Percentiles rank a stretch among this genome's conserved stretches.
Evolutionary conservation across 2,113 vertebrate genomes (phyloP).

Genomic region (Lipophrys pholis): DNA sequence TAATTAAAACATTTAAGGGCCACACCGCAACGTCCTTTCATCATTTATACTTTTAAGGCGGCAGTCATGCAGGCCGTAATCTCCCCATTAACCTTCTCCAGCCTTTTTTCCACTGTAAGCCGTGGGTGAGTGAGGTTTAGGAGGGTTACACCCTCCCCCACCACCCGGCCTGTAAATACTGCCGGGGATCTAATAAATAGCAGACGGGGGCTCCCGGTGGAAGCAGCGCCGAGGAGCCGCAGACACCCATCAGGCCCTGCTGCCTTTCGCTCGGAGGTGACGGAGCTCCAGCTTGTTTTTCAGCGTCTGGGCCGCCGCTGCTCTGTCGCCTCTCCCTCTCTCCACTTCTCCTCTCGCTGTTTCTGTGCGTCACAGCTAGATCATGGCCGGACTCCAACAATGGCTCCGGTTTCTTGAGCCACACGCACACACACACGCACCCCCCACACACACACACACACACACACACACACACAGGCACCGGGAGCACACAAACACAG

Average conservation of each 20-base stretch:
- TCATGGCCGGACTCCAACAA: constrained; percentile 82
- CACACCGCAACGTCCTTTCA: constrained; percentile 1
- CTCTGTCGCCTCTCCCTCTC: constrained; percentile 17
- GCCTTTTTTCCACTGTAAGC: constrained; percentile 32
- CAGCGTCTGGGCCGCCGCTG: constrained; percentile 52
- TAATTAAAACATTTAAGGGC: constrained; percentile 30
- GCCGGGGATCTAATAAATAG: constrained; percentile 45
- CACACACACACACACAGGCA: constrained; percentile 17
- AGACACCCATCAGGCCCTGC: constrained; percentile 32
- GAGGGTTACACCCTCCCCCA: constrained; percentile 9
- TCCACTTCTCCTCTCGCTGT: constrained; percentile 24
- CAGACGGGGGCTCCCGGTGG: constrained; percentile 32
- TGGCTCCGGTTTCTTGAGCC: constrained; percentile 73
- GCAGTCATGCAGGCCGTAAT: constrained; percentile 42
- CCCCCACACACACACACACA: constrained; percentile 23
- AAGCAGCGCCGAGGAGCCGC: constrained; percentile 34
- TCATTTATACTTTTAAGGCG: constrained; percentile 44
- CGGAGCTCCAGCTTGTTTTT: constrained; percentile 71
- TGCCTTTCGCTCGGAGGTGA: constrained; percentile 50
- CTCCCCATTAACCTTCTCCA: constrained; percentile 53
- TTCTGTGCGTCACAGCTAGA: constrained; percentile 80
- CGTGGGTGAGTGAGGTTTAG: constrained; percentile 32
- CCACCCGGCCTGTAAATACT: constrained; percentile 39
- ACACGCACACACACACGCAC: constrained; percentile 21
- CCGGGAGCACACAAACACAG: constrained; percentile 63